A percentile compares a stretch with the other conserved stretches of the same genome.
phyloP scores from a whole-genome alignment of 2,888 invertebrate species.

The Atherix ibis region DNA sequence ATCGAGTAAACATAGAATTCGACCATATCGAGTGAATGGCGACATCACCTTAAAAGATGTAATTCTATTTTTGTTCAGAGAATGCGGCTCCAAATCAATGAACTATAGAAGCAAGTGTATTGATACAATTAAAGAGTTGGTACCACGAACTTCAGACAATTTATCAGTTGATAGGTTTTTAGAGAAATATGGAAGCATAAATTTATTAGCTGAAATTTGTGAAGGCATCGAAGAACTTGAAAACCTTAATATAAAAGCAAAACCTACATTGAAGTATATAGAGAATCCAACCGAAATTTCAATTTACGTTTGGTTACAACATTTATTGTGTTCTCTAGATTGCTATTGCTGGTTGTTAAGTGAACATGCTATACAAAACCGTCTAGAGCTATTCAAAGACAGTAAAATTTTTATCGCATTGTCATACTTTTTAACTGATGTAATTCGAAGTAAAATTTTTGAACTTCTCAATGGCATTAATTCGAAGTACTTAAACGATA shows the following conservation, averaged over 20 bases:
- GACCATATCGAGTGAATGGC: conserved; percentile 31
- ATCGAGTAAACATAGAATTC: conserved; percentile 21
- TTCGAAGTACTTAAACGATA: too few species aligned
- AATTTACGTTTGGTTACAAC: conserved; percentile 24
- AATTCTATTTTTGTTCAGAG: conserved; percentile 34
- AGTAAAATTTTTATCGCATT: conserved; percentile 17
- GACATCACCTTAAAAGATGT: conserved; percentile 29
- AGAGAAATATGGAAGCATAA: conserved; percentile 17
- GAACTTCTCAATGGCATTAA: too few species aligned
- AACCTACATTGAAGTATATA: conserved; percentile 17
- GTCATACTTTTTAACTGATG: conserved; percentile 15
- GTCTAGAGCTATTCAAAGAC: conserved; percentile 14
- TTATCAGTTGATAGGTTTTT: conserved; percentile 19
- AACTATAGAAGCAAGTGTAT: conserved; percentile 35
- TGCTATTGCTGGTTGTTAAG: conserved; percentile 21
- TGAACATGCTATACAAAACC: conserved; percentile 18
- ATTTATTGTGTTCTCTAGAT: conserved; percentile 32
- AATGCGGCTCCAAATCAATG: conserved; percentile 31
- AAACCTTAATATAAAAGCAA: conserved; percentile 14
- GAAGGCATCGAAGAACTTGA: conserved; percentile 14
- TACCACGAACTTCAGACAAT: conserved; percentile 19
- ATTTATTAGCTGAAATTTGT: conserved; percentile 18
- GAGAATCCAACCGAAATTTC: conserved; percentile 4
- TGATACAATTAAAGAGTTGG: conserved; percentile 31
- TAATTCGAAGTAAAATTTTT: too few species aligned